Evolutionary conservation across 2,888 invertebrate genomes (phyloP).

Genomic region (Cephus runcator): DNA sequence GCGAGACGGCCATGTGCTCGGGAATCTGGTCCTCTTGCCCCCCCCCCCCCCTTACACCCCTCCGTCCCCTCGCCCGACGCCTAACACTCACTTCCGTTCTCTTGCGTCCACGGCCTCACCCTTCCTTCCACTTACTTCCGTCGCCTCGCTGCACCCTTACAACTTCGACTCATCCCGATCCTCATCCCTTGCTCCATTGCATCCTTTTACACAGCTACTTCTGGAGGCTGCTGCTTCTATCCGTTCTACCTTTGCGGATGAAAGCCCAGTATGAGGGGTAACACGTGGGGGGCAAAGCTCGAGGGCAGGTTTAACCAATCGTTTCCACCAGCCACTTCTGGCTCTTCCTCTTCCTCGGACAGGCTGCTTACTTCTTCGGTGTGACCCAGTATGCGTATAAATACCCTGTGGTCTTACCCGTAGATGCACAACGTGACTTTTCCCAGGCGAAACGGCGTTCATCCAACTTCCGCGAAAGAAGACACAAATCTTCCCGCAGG

Average conservation of each 20-base stretch:
- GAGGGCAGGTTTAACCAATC: background rate
- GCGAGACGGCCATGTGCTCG: conserved; percentile 26
- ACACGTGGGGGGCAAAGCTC: background rate
- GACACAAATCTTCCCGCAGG: conserved; percentile 28
- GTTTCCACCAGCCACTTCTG: background rate
- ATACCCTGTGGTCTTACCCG: background rate
- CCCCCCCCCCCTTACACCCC: too few relatives aligned
- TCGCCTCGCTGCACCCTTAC: background rate
- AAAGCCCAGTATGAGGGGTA: background rate
- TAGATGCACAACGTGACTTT: background rate
- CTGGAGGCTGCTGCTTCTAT: background rate
- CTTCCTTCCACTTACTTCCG: background rate
- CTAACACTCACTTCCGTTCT: background rate
- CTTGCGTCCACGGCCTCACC: background rate
- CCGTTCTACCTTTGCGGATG: background rate
- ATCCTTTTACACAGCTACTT: background rate
- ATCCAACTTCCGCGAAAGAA: background rate
- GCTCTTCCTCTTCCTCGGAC: background rate
- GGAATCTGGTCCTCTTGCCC: conserved; percentile 20
- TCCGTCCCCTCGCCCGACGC: background rate
- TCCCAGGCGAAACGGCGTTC: background rate
- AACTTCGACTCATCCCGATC: background rate
- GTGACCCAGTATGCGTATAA: background rate
- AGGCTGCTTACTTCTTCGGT: background rate
- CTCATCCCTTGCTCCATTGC: background rate